phyloP scores from a whole-genome alignment of 2,888 invertebrate genomes.

The Macrosoma leucophasiata region DNA sequence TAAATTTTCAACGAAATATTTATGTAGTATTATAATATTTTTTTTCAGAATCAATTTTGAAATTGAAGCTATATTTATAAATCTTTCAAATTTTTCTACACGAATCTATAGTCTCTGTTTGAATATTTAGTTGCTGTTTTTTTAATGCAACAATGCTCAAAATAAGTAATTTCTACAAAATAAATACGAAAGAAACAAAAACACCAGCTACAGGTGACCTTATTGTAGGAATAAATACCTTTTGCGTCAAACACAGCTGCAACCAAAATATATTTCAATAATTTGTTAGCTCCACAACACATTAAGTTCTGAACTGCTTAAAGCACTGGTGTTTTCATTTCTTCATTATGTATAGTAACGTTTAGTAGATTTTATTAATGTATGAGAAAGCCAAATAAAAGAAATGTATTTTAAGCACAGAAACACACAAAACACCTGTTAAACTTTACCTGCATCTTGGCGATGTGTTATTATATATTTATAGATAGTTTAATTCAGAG shows the following conservation, averaged over 20 bases:
- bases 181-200: constrained; percentile 24
- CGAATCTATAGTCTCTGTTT: no score
- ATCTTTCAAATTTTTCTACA: no score
- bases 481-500: no score
- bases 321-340: constrained; percentile 12
- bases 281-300: constrained; percentile 14
- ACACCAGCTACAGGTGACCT: constrained; percentile 27
- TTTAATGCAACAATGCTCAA: background rate
- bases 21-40: no score
- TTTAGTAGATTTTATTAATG: constrained; percentile 1
- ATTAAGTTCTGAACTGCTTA: constrained; percentile 7
- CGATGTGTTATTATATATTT: no score
- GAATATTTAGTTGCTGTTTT: no score
- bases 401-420: constrained; percentile 9
- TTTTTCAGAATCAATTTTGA: no score
- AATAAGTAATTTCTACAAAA: background rate
- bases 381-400: no score
- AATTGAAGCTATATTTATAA: no score
- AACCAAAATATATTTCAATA: constrained; percentile 17
- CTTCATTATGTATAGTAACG: constrained; percentile 2
- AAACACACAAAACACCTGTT: constrained; percentile 10
- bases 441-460: no score
- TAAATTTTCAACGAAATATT: no score
- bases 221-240: constrained; percentile 13
- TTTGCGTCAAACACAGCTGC: no score